Conservation (phyloP, 1,140 invertebrate species). For the Pantala flavescens region DNA sequence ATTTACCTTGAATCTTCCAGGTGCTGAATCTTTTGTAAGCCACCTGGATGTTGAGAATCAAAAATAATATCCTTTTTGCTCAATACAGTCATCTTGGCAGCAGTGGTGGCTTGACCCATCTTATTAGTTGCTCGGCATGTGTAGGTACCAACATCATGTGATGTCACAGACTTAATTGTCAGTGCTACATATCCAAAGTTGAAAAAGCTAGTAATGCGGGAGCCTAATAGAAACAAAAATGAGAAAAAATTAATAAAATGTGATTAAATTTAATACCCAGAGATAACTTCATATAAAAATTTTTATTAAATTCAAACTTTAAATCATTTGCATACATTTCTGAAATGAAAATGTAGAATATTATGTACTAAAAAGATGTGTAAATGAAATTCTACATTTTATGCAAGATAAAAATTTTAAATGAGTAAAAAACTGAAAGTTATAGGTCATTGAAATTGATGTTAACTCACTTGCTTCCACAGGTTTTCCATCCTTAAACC, state of each 20-base stretch:
- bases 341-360: too few relatives aligned
- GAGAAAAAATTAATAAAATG: conserved; percentile 1
- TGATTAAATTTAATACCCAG: neutral
- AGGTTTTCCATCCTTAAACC: conserved; percentile 86
- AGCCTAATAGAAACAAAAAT: conserved; percentile 41
- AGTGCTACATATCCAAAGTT: conserved; percentile 95
- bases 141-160: conserved; percentile 84
- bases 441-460: too few relatives aligned
- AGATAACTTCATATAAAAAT: too few relatives aligned
- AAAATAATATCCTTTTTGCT: conserved; percentile 75
- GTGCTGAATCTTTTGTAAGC: conserved; percentile 78
- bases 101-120: conserved; percentile 79
- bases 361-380: too few relatives aligned
- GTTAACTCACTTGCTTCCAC: conserved; percentile 66
- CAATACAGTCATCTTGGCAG: conserved; percentile 74
- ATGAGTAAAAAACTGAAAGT: too few relatives aligned
- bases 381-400: too few relatives aligned
- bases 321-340: too few relatives aligned
- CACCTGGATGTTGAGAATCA: conserved; percentile 76
- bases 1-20: conserved; percentile 65
- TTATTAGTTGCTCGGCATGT: conserved; percentile 81
- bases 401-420: too few relatives aligned
- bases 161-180: conserved; percentile 85
- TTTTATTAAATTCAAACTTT: too few relatives aligned
- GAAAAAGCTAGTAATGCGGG: conserved; percentile 87